These are phyloP conservation scores for Corythoichthys intestinalis DNA, from an alignment of 2,113 vertebrate species.

Conservation along the genomic window DNA sequence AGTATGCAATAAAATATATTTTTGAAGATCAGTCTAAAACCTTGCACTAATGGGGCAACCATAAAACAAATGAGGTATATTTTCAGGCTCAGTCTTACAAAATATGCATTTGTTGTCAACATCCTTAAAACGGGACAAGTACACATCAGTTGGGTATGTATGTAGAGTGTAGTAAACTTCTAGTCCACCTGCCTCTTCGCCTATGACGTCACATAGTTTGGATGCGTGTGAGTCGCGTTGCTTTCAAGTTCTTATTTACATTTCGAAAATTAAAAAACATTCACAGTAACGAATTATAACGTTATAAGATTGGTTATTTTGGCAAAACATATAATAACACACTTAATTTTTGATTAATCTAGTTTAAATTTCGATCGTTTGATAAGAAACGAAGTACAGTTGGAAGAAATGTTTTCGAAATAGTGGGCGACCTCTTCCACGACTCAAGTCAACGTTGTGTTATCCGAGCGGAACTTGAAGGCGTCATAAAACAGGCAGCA, in stretches of 20 bases:
- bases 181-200: background rate
- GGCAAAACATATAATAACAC: background rate
- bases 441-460: rapidly evolving
- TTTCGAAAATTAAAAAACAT: background rate
- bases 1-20: no score
- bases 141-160: no score
- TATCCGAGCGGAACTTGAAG: conserved; percentile 19
- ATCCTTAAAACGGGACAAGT: no score
- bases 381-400: background rate
- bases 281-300: background rate
- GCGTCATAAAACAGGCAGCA: conserved; percentile 14
- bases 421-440: background rate
- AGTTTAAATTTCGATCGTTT: no score
- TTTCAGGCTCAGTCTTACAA: no score
- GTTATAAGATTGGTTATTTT: background rate
- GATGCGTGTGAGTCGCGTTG: conserved; percentile 10
- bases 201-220: conserved; percentile 18
- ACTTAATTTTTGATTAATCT: background rate
- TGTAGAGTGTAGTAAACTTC: background rate
- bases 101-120: no score
- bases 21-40: no score
- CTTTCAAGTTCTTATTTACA: conserved; percentile 24
- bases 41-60: no score
- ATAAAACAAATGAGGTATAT: no score
- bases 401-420: background rate